These are phyloP conservation scores for Xerus inauris DNA, from an alignment of 2,113 vertebrate genomes.

Conservation along the genomic window DNA sequence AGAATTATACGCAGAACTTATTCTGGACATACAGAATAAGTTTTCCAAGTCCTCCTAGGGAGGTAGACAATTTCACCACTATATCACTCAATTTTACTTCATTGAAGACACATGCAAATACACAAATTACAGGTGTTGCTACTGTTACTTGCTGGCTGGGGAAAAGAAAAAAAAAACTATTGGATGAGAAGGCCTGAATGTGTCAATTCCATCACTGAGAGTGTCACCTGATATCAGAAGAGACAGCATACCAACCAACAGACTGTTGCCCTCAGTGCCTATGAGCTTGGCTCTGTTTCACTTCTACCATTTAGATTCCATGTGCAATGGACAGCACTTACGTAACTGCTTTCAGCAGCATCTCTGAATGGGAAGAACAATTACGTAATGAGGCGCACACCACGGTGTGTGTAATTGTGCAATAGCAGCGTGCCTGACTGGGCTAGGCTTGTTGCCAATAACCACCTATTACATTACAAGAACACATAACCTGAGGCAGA, in stretches of 20 bases:
- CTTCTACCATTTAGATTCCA: slow-evolving; percentile 52
- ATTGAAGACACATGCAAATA: slow-evolving; percentile 15
- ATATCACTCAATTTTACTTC: background rate
- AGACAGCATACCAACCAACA: background rate
- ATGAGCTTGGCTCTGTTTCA: background rate
- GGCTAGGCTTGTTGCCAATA: slow-evolving; percentile 83
- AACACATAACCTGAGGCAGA: slow-evolving; percentile 79
- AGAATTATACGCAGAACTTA: too few relatives aligned
- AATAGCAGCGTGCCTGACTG: slow-evolving; percentile 80
- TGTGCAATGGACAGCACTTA: slow-evolving; percentile 70
- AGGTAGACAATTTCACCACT: background rate
- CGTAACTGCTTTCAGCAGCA: slow-evolving; percentile 76
- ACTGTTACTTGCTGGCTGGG: background rate
- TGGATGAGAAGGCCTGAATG: background rate
- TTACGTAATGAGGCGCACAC: slow-evolving; percentile 85
- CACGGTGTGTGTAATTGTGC: slow-evolving; percentile 84
- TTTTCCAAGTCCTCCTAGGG: background rate
- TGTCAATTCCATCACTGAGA: background rate
- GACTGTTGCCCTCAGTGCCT: background rate
- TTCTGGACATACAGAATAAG: background rate
- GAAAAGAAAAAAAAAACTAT: background rate
- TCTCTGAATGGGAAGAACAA: slow-evolving; percentile 83
- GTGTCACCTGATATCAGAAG: background rate
- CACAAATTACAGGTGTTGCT: background rate
- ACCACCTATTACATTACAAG: slow-evolving; percentile 80